phyloP scores from a whole-genome alignment of 2,113 vertebrate species.

The Cryptotis parvus region DNA sequence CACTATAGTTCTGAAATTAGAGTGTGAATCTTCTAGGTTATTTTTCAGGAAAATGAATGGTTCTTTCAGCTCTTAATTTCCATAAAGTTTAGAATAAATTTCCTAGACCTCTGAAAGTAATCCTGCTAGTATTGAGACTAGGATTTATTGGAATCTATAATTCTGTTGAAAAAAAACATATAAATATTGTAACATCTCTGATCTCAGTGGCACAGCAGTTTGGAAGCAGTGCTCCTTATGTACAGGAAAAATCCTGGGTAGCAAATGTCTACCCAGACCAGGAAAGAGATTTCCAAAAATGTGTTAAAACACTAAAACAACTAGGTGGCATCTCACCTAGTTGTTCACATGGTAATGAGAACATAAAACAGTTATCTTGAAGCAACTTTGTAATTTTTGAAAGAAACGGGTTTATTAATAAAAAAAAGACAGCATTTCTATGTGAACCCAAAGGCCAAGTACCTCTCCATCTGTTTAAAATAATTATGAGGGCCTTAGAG shows the following conservation, averaged over 20 bases:
- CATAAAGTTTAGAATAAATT: constrained; percentile 1
- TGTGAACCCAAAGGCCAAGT: background rate
- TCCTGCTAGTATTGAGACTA: background rate
- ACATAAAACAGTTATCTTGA: constrained; percentile 30
- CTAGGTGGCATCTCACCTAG: constrained; percentile 11
- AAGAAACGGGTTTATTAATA: constrained; percentile 37
- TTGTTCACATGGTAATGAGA: constrained; percentile 21
- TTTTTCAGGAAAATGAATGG: background rate
- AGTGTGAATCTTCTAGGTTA: background rate
- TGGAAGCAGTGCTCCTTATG: constrained; percentile 31
- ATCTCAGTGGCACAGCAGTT: background rate
- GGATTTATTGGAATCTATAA: background rate
- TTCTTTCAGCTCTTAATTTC: constrained; percentile 29
- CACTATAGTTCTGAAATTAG: background rate
- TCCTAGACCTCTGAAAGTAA: background rate
- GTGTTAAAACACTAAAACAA: too few species aligned
- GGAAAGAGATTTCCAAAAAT: background rate
- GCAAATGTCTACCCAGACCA: constrained; percentile 5
- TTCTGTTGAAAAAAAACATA: background rate
- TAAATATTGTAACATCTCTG: background rate
- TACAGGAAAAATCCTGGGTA: constrained; percentile 38
- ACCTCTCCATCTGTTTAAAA: background rate
- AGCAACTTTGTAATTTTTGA: constrained; percentile 35
- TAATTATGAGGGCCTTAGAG: background rate
- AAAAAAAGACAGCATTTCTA: constrained; percentile 2